Conservation (phyloP, 2,113 vertebrate species). For the rabbit (Oryctolagus cuniculus) region DNA sequence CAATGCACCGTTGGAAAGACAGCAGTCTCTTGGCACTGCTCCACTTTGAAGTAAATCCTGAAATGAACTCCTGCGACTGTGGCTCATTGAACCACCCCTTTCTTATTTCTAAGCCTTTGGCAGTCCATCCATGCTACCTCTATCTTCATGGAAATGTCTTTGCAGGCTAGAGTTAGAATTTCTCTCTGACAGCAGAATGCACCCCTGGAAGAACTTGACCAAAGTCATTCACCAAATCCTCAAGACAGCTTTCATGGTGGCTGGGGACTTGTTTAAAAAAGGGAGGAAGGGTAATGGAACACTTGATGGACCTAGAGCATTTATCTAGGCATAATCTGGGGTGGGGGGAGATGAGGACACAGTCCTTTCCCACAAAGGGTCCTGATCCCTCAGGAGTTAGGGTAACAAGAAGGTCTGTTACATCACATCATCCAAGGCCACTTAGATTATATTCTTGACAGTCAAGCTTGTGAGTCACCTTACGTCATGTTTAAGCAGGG, state of each 20-base stretch:
- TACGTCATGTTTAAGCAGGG: slow-evolving; percentile 57
- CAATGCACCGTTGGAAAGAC: slow-evolving; percentile 77
- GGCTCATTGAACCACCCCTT: slow-evolving; percentile 42
- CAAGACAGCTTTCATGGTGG: slow-evolving; percentile 48
- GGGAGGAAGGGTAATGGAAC: not conserved
- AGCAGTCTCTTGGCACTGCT: slow-evolving; percentile 79
- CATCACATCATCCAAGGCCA: slow-evolving; percentile 27
- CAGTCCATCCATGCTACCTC: slow-evolving; percentile 51
- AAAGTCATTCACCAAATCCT: slow-evolving; percentile 72
- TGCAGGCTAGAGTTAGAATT: slow-evolving; percentile 72
- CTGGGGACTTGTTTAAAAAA: slow-evolving; percentile 35
- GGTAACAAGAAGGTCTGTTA: slow-evolving; percentile 30
- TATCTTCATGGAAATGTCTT: slow-evolving; percentile 61
- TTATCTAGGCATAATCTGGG: not conserved
- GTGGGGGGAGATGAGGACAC: not conserved
- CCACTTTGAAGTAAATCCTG: slow-evolving; percentile 68
- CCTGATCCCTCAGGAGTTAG: slow-evolving; percentile 20
- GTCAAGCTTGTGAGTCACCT: slow-evolving; percentile 56
- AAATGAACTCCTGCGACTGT: slow-evolving; percentile 72
- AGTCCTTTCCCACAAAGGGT: not conserved
- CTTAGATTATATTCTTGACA: slow-evolving; percentile 39
- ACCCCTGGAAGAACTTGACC: slow-evolving; percentile 56
- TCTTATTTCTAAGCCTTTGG: slow-evolving; percentile 58
- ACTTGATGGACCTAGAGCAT: slow-evolving; percentile 23
- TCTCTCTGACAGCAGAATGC: slow-evolving; percentile 58